Percentiles rank a stretch among this genome's conserved stretches.
Evolutionary conservation across 1,140 invertebrate species (phyloP).

Genomic region (Hylaeus anthracinus): DNA sequence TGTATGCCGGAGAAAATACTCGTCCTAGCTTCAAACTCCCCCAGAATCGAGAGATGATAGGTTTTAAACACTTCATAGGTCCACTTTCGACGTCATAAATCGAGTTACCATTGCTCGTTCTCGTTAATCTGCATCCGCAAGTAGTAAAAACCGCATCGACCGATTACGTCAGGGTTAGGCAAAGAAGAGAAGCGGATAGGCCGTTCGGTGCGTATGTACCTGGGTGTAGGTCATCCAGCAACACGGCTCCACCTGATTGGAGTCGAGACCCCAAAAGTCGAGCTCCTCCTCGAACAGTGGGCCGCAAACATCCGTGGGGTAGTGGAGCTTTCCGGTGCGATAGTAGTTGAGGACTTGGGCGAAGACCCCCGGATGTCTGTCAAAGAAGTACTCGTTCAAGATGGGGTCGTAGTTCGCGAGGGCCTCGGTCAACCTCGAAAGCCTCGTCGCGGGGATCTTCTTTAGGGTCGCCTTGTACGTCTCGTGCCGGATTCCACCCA

Average conservation of each 20-base stretch:
- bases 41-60: no score
- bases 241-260: conserved; percentile 97
- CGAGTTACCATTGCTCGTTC: no score
- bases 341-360: conserved; percentile 96
- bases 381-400: conserved; percentile 99
- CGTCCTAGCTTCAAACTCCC: no score
- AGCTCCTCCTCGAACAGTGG: conserved; percentile 98
- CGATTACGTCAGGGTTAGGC: background rate
- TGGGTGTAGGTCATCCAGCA: conserved; percentile 99
- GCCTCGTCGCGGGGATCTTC: conserved; percentile 95
- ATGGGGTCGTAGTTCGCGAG: conserved; percentile 97
- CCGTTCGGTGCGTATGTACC: conserved; percentile 80
- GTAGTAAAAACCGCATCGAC: conserved; percentile 1
- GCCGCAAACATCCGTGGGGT: conserved; percentile 98
- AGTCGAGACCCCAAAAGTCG: conserved; percentile 97
- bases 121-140: conserved; percentile 2
- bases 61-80: no score
- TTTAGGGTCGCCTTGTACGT: conserved; percentile 96
- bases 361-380: conserved; percentile 98
- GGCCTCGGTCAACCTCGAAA: conserved; percentile 93
- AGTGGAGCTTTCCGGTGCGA: conserved; percentile 98
- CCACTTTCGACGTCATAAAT: no score
- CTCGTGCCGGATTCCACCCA: conserved; percentile 98
- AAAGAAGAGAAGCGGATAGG: background rate
- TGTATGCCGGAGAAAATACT: no score